Evolutionary conservation across 2,113 vertebrate species (phyloP).

Genomic region (Anseranas semipalmata): DNA sequence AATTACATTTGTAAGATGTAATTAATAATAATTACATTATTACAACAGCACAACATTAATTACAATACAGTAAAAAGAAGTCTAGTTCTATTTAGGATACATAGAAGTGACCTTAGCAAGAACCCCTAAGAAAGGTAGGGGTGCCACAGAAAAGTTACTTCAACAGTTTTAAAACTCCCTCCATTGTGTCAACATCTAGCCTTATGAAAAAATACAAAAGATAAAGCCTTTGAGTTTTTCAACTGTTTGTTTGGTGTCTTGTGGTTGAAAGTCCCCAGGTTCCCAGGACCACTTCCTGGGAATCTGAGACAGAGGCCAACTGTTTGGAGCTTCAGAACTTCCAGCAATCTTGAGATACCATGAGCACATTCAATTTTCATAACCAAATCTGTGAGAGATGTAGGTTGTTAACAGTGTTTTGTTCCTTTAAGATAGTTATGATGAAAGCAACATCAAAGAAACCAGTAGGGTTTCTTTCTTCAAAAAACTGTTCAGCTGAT

Average conservation of each 20-base stretch:
- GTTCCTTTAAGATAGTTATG: not conserved
- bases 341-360: not conserved
- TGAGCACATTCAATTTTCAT: not conserved
- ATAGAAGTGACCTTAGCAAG: constrained; percentile 43
- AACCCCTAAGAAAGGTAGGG: not conserved
- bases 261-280: not conserved
- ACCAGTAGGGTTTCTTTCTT: not conserved
- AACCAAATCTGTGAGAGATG: not conserved
- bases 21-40: constrained; percentile 81
- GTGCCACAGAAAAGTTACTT: not conserved
- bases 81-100: constrained; percentile 60
- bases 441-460: not conserved
- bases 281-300: not conserved
- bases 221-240: not conserved
- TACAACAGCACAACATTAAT: constrained; percentile 74
- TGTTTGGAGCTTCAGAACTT: not conserved
- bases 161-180: not conserved
- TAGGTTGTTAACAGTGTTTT: not conserved
- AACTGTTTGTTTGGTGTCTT: not conserved
- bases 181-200: not conserved
- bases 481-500: not conserved
- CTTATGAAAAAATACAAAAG: not conserved
- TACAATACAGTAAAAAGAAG: constrained; percentile 67
- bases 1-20: constrained; percentile 75
- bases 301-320: not conserved